Evolutionary conservation across 2,113 vertebrate species (phyloP), one percentile per base, ranked within the genome.

Genomic region (Smithornis capensis): DNA sequence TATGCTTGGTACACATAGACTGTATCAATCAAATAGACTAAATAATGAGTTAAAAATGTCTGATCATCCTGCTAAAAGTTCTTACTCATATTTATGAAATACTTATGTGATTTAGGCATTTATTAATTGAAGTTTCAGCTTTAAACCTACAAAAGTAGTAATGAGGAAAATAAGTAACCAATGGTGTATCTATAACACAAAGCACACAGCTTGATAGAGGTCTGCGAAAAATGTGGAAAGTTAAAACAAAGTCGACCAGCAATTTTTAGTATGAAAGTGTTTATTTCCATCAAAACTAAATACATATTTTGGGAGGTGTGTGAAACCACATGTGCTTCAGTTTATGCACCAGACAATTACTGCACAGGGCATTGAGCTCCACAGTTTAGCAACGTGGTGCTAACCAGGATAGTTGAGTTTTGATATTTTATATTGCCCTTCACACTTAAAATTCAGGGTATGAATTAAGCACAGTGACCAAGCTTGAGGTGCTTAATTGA

Each of bases 91-190:
- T 50, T 78, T 78, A 50, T 29, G 67, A 57, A 37, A n/a, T 14
- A n/a, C 4, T 77, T 87, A 14, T 65, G 40, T 94, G 89, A 95
- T 37, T 75, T 87, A 37, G 60, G 4, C 62, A 7, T 71, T 29
- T 64, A 71, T 89, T 85, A 69, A 84, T 92, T 50, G 64, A 59
- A 82, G 18, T 87, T 88, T 95, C 70, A 95, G 38, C n/a, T 90
- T 84, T 77, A 97, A 96, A 92, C 60, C 19, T 65, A 18, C 76
- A 31, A 89, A 82, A 88, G 70, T 44, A 75, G 56, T 67, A 69
- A 89, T 47, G 45, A 57, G 37, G 52, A 67, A 82, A 95, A 71
- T 68, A 77, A 93, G 19, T 85, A 90, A 83, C 14, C 25, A 55
- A 24, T 74, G n/a, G 62, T 6, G 10, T 68, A 55, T 22, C 10